phyloP scores from a whole-genome alignment of 1,140 invertebrate species.

The Trinorchestia longiramus region DNA sequence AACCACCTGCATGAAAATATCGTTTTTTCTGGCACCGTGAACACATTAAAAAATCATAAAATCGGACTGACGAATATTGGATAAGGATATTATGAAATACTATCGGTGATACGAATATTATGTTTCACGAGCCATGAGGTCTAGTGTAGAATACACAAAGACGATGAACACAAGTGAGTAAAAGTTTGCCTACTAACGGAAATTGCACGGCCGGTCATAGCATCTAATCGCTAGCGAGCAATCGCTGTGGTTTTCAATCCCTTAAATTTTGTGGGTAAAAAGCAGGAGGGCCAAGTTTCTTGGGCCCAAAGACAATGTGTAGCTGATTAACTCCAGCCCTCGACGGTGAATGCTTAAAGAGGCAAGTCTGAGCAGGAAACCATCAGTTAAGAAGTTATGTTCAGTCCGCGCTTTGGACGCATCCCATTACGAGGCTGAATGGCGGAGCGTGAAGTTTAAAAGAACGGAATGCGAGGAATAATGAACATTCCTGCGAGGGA shows the following conservation, averaged over 20 bases:
- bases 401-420: not conserved
- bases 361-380: not conserved
- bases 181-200: no score
- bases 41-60: no score
- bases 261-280: not conserved
- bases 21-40: no score
- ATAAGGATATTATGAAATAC: no score
- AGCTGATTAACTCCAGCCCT: not conserved
- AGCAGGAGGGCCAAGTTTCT: not conserved
- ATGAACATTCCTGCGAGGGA: slow-evolving; percentile 1
- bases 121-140: no score
- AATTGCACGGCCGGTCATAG: no score
- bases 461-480: not conserved
- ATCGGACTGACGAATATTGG: no score
- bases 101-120: no score
- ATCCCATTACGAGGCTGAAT: slow-evolving; percentile 2
- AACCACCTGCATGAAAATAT: no score
- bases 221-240: no score
- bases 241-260: not conserved
- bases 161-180: no score
- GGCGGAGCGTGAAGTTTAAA: not conserved
- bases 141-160: no score
- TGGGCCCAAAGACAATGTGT: not conserved
- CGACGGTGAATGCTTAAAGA: not conserved
- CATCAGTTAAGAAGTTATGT: not conserved